These are phyloP conservation scores for Drosophila testacea DNA, from an alignment of 2,888 invertebrate species.

Conservation along the genomic window DNA sequence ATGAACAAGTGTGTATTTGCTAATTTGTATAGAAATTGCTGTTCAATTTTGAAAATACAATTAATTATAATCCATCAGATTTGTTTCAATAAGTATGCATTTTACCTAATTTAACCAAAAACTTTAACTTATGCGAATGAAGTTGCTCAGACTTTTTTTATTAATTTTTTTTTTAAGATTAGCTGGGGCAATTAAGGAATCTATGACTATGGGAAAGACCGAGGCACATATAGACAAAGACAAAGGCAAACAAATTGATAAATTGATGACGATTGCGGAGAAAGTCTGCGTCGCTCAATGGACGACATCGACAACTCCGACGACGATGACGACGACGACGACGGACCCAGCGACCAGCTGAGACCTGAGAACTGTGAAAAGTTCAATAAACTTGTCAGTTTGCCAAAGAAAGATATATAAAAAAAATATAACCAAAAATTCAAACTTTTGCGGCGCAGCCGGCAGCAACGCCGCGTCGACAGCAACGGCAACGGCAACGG, in stretches of 20 bases:
- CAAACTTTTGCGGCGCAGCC: slow-evolving; percentile 50
- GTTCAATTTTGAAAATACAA: too few species aligned
- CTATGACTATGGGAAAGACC: slow-evolving; percentile 37
- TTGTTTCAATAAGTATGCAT: not conserved
- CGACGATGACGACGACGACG: slow-evolving; percentile 35
- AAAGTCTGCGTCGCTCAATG: slow-evolving; percentile 72
- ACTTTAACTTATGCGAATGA: not conserved
- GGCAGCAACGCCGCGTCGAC: slow-evolving; percentile 42
- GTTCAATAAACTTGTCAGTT: slow-evolving; percentile 83
- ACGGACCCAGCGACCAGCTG: slow-evolving; percentile 1
- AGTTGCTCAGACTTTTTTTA: not conserved
- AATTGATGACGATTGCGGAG: slow-evolving; percentile 77
- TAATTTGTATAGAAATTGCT: too few species aligned
- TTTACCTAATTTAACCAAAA: not conserved
- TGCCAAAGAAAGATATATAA: slow-evolving; percentile 67
- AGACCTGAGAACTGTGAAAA: slow-evolving; percentile 64
- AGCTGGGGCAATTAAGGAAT: slow-evolving; percentile 8
- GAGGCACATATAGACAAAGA: slow-evolving; percentile 41
- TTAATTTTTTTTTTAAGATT: not conserved
- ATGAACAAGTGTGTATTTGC: too few species aligned
- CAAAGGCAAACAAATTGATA: slow-evolving; percentile 48
- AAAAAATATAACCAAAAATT: slow-evolving; percentile 38
- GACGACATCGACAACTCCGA: slow-evolving; percentile 49
- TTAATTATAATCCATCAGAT: not conserved
- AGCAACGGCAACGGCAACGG: slow-evolving; percentile 8